Base-by-base conservation (phyloP, 2,888 invertebrate species). In the Criorhina ranunculi region DNA sequence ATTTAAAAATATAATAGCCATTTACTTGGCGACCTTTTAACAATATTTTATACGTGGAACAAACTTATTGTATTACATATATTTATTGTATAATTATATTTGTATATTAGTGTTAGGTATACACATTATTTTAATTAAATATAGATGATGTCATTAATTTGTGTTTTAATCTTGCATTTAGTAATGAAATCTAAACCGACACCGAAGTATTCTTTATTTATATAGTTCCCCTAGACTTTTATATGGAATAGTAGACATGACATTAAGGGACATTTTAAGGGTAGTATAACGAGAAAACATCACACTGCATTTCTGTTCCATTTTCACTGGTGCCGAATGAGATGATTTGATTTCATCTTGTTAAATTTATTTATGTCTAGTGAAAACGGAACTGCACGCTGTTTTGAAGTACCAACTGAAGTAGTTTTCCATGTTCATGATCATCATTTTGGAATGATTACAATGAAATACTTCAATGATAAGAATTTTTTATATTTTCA, bases 11-110 rank as follows among this genome's bases (percentile, higher is more conserved):
- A 15, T 40, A 1, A 37, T 35, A n/a, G 8, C n/a, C 19, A 40
- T 12, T 5, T 17, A 35, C 17, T 17, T 33, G 31, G 24, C 12
- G 9, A 44, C 7, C 12, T 29, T 19, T n/a, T 11, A 44, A 46
- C 0, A 55, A 35, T 53, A 60, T 80, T 73, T 73, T 80, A 19
- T 67, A 73, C 29, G 33, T 72, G 59, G 46, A 67, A 31, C 7
- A 62, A 80, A 44, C 8, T 35, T 35, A 72, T 49, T 8, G 57
- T 12, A 62, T 9, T 42, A 29, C 11, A 29, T 37, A n/a, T n/a
- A n/a, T n/a, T n/a, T n/a, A 53, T 19, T 51, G 44, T 55, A 37
- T 24, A 57, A 66, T 64, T 46, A 57, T 64, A 57, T 64, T 75
- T 75, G 44, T 75, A 66, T 15, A 33, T 46, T 31, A 76, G 40